Percentiles rank a stretch among this genome's conserved stretches.
Evolutionary conservation across 2,888 invertebrate species (phyloP).

Genomic region (Magallana nippona): DNA sequence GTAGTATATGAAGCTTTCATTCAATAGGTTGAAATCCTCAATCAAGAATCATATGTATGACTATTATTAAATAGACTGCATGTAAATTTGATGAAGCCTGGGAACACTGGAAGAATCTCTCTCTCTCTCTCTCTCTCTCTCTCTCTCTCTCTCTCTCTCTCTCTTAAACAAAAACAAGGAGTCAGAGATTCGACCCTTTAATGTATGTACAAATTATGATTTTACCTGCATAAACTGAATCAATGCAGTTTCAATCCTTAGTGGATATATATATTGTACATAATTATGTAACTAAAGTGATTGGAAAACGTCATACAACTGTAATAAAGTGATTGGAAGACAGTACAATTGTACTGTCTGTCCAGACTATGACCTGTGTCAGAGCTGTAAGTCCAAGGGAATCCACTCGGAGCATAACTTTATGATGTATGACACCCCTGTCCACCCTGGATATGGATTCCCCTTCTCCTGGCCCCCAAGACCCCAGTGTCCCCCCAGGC

Average conservation of each 20-base stretch:
- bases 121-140: neutral
- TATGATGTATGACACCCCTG: conserved; percentile 84
- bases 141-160: neutral
- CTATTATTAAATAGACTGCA: neutral
- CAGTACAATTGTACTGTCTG: conserved; percentile 94
- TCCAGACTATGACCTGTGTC: conserved; percentile 90
- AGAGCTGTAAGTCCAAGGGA: conserved; percentile 85
- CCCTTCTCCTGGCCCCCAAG: conserved; percentile 42
- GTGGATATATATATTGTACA: too few species aligned
- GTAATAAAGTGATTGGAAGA: conserved; percentile 84
- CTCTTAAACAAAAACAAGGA: neutral
- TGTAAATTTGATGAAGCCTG: neutral
- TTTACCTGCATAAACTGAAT: too few species aligned
- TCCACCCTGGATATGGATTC: conserved; percentile 51
- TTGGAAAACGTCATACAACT: too few species aligned
- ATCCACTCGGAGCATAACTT: conserved; percentile 89
- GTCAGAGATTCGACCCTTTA: too few species aligned
- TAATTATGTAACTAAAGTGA: too few species aligned
- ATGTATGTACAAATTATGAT: too few species aligned
- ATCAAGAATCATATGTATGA: neutral
- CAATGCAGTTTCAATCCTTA: too few species aligned
- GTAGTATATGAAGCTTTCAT: neutral
- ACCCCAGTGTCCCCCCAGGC: conserved; percentile 20
- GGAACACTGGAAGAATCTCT: neutral
- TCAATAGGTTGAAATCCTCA: neutral